These are phyloP conservation scores for Lagopus leucura DNA, from an alignment of 2,113 vertebrate genomes.

Conservation along the genomic window DNA sequence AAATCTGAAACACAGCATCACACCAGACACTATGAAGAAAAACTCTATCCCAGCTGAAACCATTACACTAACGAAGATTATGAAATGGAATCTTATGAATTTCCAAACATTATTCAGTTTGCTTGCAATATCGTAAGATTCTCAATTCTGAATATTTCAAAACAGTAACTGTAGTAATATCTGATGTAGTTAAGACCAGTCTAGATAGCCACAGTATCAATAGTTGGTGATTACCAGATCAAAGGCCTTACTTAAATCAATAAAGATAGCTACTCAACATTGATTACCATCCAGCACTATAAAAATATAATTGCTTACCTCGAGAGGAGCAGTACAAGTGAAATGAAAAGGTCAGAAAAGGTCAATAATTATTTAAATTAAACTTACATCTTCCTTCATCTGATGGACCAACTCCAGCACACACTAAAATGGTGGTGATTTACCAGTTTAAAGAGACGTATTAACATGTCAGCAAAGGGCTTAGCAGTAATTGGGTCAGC, in stretches of 20 bases:
- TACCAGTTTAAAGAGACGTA: constrained; percentile 71
- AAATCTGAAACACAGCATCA: neutral
- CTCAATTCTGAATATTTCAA: neutral
- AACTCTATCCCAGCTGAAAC: neutral
- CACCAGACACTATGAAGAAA: neutral
- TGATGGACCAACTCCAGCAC: neutral
- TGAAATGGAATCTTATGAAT: neutral
- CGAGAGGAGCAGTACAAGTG: constrained; percentile 58
- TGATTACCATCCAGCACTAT: constrained; percentile 72
- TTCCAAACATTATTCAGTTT: neutral
- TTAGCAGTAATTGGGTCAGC: constrained; percentile 73
- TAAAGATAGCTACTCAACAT: constrained; percentile 63
- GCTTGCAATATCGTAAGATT: neutral
- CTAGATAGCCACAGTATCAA: constrained; percentile 59
- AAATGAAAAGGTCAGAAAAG: constrained; percentile 70
- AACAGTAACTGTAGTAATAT: neutral
- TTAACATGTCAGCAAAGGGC: constrained; percentile 73
- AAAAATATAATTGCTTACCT: constrained; percentile 77
- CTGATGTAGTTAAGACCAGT: neutral
- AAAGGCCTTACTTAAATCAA: constrained; percentile 73
- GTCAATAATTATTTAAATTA: constrained; percentile 78
- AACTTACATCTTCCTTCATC: constrained; percentile 66
- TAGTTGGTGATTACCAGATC: constrained; percentile 67
- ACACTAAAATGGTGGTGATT: constrained; percentile 49
- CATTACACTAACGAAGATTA: neutral